Conservation (phyloP, 2,797 vertebrate genomes). For the Crax fasciolata region DNA sequence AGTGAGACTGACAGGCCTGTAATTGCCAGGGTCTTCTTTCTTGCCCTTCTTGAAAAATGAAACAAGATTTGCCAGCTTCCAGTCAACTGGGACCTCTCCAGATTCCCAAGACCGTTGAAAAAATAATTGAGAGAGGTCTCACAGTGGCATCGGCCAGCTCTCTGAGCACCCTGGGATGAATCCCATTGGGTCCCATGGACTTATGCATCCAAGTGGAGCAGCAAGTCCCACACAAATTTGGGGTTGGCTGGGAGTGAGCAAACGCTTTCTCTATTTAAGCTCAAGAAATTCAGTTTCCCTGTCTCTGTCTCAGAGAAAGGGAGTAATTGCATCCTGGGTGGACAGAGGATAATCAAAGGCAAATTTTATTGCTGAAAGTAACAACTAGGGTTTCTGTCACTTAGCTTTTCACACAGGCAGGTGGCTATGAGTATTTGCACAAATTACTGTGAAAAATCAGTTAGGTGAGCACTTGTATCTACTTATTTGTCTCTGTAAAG, state of each 20-base stretch:
- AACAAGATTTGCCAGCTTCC: no score
- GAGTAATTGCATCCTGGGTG: neutral
- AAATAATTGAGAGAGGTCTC: no score
- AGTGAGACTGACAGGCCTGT: no score
- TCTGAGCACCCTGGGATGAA: no score
- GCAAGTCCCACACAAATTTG: no score
- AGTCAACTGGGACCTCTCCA: no score
- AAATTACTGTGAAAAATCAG: neutral
- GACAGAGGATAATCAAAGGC: neutral
- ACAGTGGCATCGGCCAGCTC: no score
- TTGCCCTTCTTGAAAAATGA: no score
- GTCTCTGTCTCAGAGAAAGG: neutral
- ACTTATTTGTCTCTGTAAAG: neutral
- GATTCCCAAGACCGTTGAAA: no score
- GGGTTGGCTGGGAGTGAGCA: neutral
- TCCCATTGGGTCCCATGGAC: no score
- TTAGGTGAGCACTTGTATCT: neutral
- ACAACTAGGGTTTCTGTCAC: neutral
- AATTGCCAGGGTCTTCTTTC: no score
- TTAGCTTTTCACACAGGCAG: neutral
- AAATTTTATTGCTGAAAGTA: slow-evolving; percentile 24
- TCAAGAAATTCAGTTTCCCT: neutral
- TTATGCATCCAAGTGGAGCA: no score
- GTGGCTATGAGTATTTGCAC: neutral
- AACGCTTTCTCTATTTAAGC: neutral